Evolutionary conservation across 2,888 invertebrate species (phyloP), one percentile per base, ranked within the genome.

Genomic region (Argyra leucocephala): DNA sequence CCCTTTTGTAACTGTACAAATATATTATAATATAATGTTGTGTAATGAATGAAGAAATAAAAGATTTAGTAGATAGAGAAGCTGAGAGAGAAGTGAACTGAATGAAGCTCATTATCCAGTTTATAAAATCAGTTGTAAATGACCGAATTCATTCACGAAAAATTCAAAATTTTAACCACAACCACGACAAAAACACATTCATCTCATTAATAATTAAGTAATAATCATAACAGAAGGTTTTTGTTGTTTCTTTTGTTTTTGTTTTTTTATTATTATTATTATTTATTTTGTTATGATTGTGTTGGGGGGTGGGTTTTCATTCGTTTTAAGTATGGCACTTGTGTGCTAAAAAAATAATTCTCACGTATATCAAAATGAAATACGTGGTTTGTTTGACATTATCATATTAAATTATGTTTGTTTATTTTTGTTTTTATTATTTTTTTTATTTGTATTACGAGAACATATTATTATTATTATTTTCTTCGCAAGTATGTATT

Each of bases 151-250:
- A 36, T 31, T 31, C 62, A 62, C 62, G 65, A 61, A 65, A 62
- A 62, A 61, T n/a, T n/a, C n/a, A n/a, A n/a, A n/a, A n/a, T n/a
- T 65, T 65, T 61, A 62, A 65, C 65, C 37, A 65, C 59, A 65
- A 65, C 62, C 65, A 65, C 65, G 65, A 63, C 62, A 65, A 59
- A 65, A 65, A 62, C 57, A 59, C 65, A 62, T 59, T 48, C 62
- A 65, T 65, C 48, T 48, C 48, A 48, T 48, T 48, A 48, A 48
- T 48, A 48, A 48, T 48, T 48, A 18, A 48, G 48, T 48, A 18
- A 48, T 48, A 48, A 48, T 48, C 48, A 48, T 48, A 18, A 48
- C 18, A n/a, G 48, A 48, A 48, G 12, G 9, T 48, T 48, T 48
- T 5, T 48, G 9, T 48, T 18, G 2, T n/a, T 31, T 31, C 31